Base-by-base conservation (phyloP, 2,113 vertebrate genomes). In the Trematocara marginatum region DNA sequence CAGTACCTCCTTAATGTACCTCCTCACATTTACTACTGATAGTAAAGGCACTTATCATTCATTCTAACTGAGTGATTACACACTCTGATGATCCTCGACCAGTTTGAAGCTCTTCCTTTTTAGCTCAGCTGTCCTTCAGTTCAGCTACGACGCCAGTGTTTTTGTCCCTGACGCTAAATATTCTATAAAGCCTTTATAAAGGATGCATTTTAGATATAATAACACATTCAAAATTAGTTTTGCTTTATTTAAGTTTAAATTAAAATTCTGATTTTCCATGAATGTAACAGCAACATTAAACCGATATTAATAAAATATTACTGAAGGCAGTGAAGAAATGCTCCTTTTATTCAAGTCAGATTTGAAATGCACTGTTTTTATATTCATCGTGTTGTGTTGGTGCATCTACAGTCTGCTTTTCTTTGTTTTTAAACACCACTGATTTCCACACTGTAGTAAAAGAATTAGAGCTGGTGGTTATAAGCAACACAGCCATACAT, bases 351-450 rank as follows among this genome's bases (percentile, higher is more conserved):
- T 29, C 8, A 10, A 16, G 13, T 29, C 23, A 10, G 5, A 74
- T 74, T 69, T 23, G 11, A 69, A 69, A 69, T 23, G 64, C 64
- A 0, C 4, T 69, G 8, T 42, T 2, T 47, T 26, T 74, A 47
- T 26, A 18, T 18, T 47, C 3, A 31, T 29, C 10, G 10, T 7
- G 40, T 7, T 5, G 34, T 18, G 23, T 18, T 74, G 5, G 6
- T 10, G 4, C 16, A 29, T 18, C 61, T 66, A 40, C 34, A 40
- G 6, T 66, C 23, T 0, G 42, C 20, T 45, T 47, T 3, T 45
- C 12, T 47, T 1, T 12, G 1, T 1, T 16, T 71, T 71, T 71
- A 71, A 20, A 13, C 7, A 4, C 35, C 3, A 0, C 38, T 26
- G 20, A 1, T 45, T 45, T 6, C 38, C 35, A 42, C 35, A 15